Conservation (phyloP, 2,888 invertebrate species). For the Tricholauxania praeusta region DNA sequence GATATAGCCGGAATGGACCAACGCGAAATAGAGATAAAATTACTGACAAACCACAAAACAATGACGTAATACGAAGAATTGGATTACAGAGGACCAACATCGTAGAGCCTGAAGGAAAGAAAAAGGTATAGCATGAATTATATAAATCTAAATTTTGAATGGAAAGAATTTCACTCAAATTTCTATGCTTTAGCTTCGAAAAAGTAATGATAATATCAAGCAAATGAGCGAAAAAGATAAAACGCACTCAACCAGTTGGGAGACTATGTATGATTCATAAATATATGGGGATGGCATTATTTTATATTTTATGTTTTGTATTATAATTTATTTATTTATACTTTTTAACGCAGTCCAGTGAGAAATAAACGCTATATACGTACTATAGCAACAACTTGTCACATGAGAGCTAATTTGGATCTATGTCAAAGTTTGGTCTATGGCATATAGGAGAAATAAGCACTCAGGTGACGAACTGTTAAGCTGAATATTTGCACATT, state of each 20-base stretch:
- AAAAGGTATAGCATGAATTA: conserved; percentile 45
- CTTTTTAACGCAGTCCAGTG: neutral
- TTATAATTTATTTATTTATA: conserved; percentile 27
- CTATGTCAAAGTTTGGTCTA: too few relatives aligned
- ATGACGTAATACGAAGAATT: conserved; percentile 16
- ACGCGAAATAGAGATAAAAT: conserved; percentile 30
- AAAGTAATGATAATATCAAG: neutral
- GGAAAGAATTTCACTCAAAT: conserved; percentile 9
- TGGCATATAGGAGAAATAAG: too few relatives aligned
- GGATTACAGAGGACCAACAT: conserved; percentile 30
- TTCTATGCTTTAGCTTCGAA: conserved; percentile 39
- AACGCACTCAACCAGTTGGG: conserved; percentile 47
- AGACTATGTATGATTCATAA: conserved; percentile 46
- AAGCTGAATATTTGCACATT: too few relatives aligned
- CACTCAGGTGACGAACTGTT: too few relatives aligned
- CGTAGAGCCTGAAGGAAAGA: conserved; percentile 42
- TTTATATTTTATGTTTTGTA: neutral
- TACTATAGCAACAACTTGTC: too few relatives aligned
- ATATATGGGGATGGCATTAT: neutral
- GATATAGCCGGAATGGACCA: conserved; percentile 2
- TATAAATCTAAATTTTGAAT: conserved; percentile 10
- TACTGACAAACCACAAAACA: neutral
- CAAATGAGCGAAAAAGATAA: conserved; percentile 1
- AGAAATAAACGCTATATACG: neutral
- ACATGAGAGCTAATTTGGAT: too few relatives aligned